Evolutionary conservation across 2,113 vertebrate species (phyloP), one percentile per base, ranked within the genome.

Genomic region (Aythya baeri): DNA sequence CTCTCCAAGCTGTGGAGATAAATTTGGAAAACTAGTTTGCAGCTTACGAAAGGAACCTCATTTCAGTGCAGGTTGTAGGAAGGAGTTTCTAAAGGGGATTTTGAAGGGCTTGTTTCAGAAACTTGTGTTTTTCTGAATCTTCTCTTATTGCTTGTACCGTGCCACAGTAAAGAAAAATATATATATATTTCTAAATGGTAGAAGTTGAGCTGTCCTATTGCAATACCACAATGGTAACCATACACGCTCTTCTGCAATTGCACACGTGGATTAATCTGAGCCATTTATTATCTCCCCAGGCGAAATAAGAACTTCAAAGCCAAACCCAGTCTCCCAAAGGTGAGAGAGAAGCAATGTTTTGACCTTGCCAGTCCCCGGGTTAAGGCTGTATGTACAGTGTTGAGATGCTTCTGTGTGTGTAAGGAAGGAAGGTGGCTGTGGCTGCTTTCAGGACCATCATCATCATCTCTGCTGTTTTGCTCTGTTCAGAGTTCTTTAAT

Each of bases 251-350:
- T 79, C 70, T 26, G 12, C 49, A 26, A 0, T 3, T 62, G 38
- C 36, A 18, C 5, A 0, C 1, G 1, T 79, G 54, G 57, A 62
- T 81, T 95, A 88, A 96, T 58, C n/a, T 43, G 38, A 72, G n/a
- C 57, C 1, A 0, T 93, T 91, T 93, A 5, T 97, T 96, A 4
- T 97, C 71, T 97, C 82, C 88, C 17, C 97, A 99, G 99, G 99
- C 98, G 99, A 97, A 99, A 99, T 96, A 99, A 98, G 97, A 99
- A 99, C 96, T 98, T 98, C 97, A 99, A 99, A 98, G 96, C 98
- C 50, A 99, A 99, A 96, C 98, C 98, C 32, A 97, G 76, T 86
- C 98, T 99, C 89, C 99, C 99, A 13, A 99, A 99, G 99, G 99
- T 99, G 96, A 97, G 97, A n/a, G 5, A 70, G 77, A 63, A 78